Evolutionary conservation across 23 tunicate species (phyloP).

Genomic region (Botrylloides violaceus): DNA sequence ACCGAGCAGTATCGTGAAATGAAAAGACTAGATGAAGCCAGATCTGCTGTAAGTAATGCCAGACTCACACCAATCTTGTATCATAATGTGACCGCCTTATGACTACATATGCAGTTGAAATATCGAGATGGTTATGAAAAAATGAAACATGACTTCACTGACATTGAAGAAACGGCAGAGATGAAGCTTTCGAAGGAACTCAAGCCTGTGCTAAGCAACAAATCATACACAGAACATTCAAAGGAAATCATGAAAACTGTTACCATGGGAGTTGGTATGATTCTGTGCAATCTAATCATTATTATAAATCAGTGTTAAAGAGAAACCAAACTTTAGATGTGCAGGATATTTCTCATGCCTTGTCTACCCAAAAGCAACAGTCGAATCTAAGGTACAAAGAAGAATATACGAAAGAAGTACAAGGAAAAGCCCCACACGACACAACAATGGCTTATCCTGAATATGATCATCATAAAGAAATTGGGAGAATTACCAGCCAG

Average conservation of each 20-base stretch:
- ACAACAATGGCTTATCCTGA: conserved; percentile 24
- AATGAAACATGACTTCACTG: conserved; percentile 40
- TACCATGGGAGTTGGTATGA: conserved; percentile 32
- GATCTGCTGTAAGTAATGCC: conserved; percentile 42
- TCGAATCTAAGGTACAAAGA: conserved; percentile 9
- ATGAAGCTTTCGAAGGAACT: conserved; percentile 71
- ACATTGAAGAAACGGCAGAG: conserved; percentile 57
- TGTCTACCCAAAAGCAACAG: conserved; percentile 6
- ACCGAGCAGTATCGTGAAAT: conserved; percentile 60
- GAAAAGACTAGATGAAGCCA: conserved; percentile 33
- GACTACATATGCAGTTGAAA: conserved; percentile 30
- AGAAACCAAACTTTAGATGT: conserved; percentile 3
- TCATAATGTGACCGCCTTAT: background rate
- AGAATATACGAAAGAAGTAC: conserved; percentile 16
- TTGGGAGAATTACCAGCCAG: conserved; percentile 12
- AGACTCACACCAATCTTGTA: background rate
- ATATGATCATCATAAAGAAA: conserved; percentile 16
- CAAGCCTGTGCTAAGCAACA: conserved; percentile 53
- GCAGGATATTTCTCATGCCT: conserved; percentile 30
- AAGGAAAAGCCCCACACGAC: conserved; percentile 20
- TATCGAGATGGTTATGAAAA: conserved; percentile 80
- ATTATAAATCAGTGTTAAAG: background rate
- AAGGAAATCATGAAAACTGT: conserved; percentile 36
- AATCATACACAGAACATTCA: conserved; percentile 35
- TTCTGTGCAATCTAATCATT: background rate